These are phyloP conservation scores for Corythaeola cristata DNA, from an alignment of 2,113 vertebrate species.

Conservation along the genomic window DNA sequence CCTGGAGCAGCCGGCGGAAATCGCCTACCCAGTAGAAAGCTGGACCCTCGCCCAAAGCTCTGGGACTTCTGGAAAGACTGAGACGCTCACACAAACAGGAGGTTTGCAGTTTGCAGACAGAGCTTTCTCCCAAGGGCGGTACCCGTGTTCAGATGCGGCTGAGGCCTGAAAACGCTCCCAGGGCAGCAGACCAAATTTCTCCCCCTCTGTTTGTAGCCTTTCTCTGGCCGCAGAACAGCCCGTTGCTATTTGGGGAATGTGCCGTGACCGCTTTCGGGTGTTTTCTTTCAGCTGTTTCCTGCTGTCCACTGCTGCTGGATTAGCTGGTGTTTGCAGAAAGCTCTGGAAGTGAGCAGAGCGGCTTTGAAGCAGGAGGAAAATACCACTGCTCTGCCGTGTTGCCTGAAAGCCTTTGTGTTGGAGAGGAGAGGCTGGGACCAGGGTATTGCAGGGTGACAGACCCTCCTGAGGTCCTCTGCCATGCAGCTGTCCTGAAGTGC, in stretches of 20 bases:
- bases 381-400: neutral
- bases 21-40: neutral
- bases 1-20: neutral
- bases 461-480: neutral
- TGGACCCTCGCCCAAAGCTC: neutral
- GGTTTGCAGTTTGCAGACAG: neutral
- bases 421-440: neutral
- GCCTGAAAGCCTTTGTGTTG: rapidly evolving
- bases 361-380: neutral
- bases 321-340: neutral
- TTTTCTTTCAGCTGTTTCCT: conserved; percentile 28
- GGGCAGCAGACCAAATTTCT: neutral
- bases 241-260: neutral
- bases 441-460: neutral
- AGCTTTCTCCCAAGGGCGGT: neutral
- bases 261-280: neutral
- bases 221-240: neutral
- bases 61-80: neutral
- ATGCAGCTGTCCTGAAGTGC: neutral
- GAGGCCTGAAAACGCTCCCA: neutral
- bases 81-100: neutral
- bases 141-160: neutral
- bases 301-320: neutral
- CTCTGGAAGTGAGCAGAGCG: neutral
- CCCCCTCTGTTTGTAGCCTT: neutral